Conservation (phyloP, 2,113 vertebrate genomes). For the Lutjanus erythropterus region DNA sequence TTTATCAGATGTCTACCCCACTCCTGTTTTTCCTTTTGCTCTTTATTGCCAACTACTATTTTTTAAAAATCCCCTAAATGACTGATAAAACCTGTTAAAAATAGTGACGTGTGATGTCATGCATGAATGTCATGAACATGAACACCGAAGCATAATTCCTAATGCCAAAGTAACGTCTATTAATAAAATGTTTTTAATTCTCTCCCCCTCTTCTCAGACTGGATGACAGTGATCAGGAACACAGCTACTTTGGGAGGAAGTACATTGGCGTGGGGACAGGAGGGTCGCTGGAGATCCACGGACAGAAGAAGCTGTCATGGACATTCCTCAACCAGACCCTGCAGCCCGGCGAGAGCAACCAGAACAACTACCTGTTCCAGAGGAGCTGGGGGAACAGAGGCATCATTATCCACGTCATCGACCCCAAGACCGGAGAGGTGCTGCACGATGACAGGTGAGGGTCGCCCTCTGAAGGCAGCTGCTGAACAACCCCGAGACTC, state of each 20-base stretch:
- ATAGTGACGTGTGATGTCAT: not conserved
- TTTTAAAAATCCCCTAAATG: not conserved
- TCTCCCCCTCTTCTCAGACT: conserved; percentile 78
- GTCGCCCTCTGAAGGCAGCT: fast-evolving
- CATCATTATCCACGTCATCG: conserved; percentile 92
- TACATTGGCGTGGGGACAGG: conserved; percentile 91
- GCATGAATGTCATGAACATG: not conserved
- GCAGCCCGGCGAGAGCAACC: conserved; percentile 88
- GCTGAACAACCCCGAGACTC: not conserved
- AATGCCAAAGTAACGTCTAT: too few relatives aligned
- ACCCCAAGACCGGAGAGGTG: conserved; percentile 89
- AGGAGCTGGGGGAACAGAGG: conserved; percentile 96
- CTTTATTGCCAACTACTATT: not conserved
- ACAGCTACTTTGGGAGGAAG: conserved; percentile 94
- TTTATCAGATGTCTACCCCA: not conserved
- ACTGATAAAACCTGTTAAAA: not conserved
- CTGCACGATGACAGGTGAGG: conserved; percentile 90
- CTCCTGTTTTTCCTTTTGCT: not conserved
- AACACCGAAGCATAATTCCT: not conserved
- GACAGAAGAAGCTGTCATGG: conserved; percentile 93
- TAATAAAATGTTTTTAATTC: not conserved
- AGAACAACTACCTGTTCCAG: conserved; percentile 92
- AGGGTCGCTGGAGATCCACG: conserved; percentile 93
- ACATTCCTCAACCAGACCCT: conserved; percentile 95
- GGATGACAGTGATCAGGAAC: conserved; percentile 83